Conservation (phyloP, 2,113 vertebrate species). For the Cephalopholis sonnerati region DNA sequence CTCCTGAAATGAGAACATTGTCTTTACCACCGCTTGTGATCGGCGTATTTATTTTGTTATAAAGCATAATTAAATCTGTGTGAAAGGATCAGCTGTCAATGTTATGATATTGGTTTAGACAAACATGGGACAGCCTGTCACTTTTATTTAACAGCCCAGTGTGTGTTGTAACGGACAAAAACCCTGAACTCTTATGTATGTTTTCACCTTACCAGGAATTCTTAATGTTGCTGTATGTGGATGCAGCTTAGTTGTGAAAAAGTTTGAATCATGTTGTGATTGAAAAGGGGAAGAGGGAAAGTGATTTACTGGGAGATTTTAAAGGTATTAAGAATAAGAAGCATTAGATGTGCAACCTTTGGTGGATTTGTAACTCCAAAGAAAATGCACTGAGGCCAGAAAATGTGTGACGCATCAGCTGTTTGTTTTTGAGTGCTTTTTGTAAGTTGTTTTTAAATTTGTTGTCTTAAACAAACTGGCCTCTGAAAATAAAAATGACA, state of each 20-base stretch:
- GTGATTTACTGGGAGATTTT: not conserved
- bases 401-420: not conserved
- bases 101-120: slow-evolving; percentile 14
- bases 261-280: not conserved
- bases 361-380: slow-evolving; percentile 11
- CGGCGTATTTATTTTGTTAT: slow-evolving; percentile 44
- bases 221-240: not conserved
- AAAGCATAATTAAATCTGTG: not conserved
- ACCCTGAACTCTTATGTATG: not conserved
- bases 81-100: slow-evolving; percentile 7
- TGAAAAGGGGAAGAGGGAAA: slow-evolving; percentile 7
- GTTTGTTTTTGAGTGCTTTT: slow-evolving; percentile 22
- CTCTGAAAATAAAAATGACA: not conserved
- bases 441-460: slow-evolving; percentile 4
- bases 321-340: slow-evolving; percentile 1
- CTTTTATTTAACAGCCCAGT: slow-evolving; percentile 45
- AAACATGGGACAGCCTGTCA: slow-evolving; percentile 17
- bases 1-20: slow-evolving; percentile 30
- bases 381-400: slow-evolving; percentile 35
- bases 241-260: slow-evolving; percentile 17
- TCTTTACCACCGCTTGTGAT: slow-evolving; percentile 24
- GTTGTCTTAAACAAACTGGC: not conserved
- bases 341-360: not conserved
- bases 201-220: not conserved
- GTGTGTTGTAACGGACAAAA: not conserved